These are phyloP conservation scores for Coregonus suidteri DNA, from an alignment of 2,797 vertebrate species.

Conservation along the genomic window DNA sequence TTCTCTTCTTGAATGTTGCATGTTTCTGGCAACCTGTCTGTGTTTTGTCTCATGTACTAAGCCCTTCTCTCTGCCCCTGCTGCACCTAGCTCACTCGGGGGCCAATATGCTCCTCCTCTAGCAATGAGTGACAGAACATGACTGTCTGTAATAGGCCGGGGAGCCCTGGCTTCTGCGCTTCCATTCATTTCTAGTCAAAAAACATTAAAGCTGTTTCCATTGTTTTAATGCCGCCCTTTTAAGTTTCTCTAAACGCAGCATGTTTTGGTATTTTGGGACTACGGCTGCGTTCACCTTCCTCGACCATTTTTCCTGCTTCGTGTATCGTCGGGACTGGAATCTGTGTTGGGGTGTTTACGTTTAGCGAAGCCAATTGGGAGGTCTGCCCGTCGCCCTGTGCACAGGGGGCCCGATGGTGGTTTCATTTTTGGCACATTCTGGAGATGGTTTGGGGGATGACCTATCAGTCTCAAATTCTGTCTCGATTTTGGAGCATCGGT, in stretches of 20 bases:
- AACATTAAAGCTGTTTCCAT: conserved; percentile 98
- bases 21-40: conserved; percentile 50
- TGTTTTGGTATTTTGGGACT: conserved; percentile 77
- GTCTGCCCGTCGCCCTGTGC: conserved; percentile 72
- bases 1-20: conserved; percentile 39
- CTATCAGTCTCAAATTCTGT: conserved; percentile 39
- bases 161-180: conserved; percentile 87
- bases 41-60: conserved; percentile 49
- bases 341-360: conserved; percentile 75
- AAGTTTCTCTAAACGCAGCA: conserved; percentile 91
- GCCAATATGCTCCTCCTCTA: conserved; percentile 73
- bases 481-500: conserved; percentile 30
- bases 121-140: conserved; percentile 89
- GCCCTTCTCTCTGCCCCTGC: conserved; percentile 46
- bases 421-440: conserved; percentile 79
- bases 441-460: conserved; percentile 60
- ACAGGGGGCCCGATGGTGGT: conserved; percentile 71
- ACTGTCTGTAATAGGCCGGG: conserved; percentile 83
- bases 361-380: conserved; percentile 69
- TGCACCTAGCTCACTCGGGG: conserved; percentile 69
- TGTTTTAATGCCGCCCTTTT: conserved; percentile 89
- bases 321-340: conserved; percentile 76
- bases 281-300: conserved; percentile 69
- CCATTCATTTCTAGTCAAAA: conserved; percentile 91
- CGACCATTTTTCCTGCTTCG: conserved; percentile 73